Evolutionary conservation across 2,113 vertebrate species (phyloP), one percentile per base, ranked within the genome.

Genomic region (Axis porcinus): DNA sequence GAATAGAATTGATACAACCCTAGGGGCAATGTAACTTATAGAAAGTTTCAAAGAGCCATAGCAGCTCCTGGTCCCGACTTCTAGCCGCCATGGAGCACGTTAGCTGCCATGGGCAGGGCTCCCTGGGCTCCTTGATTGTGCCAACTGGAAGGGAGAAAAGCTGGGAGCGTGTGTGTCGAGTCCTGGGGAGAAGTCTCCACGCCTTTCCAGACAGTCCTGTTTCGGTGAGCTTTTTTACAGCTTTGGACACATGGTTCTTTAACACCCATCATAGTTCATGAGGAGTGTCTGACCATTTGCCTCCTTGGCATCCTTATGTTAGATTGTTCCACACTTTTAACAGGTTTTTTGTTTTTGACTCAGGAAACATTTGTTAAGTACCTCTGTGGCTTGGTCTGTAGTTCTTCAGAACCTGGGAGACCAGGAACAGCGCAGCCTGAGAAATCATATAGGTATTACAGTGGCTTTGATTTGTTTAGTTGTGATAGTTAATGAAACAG

Each of bases 91-190:
- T 5, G n/a, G 82, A 57, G 74, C 43, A 14, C 15, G 4, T 57
- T 79, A 40, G 43, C 55, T 33, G 10, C 11, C 9, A 3, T 27
- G 30, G 83, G 12, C 45, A n/a, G 4, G 5, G 78, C 45, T 84
- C 43, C 54, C 60, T 33, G 79, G 27, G 30, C 15, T 40, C 28
- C 55, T 7, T 23, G 86, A 17, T 36, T 27, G 21, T 6, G 57
- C 3, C 6, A 0, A 7, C 40, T 4, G 1, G 28, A 23, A 33
- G 19, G 27, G 55, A 58, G 33, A 27, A 74, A 60, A 54, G 60
- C 91, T 1, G 0, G 0, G 0, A n/a, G 30, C 19, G 0, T 36
- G 81, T 21, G 8, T 13, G 40, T 40, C 45, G 12, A 11, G 40
- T 27, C 54, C 23, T 0, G 0, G 11, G 23, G 28, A 91, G 81